phyloP scores from a whole-genome alignment of 2,113 vertebrate species.

The Mobula hypostoma region DNA sequence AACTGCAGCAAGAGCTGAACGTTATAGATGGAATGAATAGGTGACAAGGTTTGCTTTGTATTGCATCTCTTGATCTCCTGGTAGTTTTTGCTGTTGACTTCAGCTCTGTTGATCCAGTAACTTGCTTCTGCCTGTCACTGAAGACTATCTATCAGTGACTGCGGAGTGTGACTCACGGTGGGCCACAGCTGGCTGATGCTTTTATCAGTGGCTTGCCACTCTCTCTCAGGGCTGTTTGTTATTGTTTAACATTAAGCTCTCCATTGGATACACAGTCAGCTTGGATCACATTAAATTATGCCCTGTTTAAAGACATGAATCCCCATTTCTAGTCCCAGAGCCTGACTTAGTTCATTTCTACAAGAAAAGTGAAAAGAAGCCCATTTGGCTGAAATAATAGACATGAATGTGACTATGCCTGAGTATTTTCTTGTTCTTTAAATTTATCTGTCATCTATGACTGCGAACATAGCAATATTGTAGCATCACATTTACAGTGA shows the following conservation, averaged over 20 bases:
- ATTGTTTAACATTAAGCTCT: background rate
- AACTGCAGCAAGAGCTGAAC: constrained; percentile 12
- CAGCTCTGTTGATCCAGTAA: background rate
- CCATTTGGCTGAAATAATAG: background rate
- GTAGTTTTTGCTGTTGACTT: constrained; percentile 26
- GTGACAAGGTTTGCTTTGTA: constrained; percentile 14
- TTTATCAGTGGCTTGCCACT: constrained; percentile 16
- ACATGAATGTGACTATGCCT: background rate
- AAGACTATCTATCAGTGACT: constrained; percentile 29
- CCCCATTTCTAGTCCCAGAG: background rate
- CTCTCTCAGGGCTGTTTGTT: constrained; percentile 21
- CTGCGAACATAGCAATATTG: background rate
- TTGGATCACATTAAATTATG: constrained; percentile 25
- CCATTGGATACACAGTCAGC: background rate
- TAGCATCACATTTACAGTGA: background rate
- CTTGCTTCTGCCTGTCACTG: constrained; percentile 25
- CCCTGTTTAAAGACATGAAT: constrained; percentile 2
- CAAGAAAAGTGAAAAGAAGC: background rate
- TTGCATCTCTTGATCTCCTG: background rate
- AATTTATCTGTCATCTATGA: background rate
- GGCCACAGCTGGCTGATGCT: constrained; percentile 25
- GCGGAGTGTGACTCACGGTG: background rate
- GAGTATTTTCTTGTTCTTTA: background rate
- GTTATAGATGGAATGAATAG: background rate
- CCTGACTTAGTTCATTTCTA: background rate